phyloP scores from a whole-genome alignment of 2,797 vertebrate genomes.

The Hyperoplus lanceolatus region DNA sequence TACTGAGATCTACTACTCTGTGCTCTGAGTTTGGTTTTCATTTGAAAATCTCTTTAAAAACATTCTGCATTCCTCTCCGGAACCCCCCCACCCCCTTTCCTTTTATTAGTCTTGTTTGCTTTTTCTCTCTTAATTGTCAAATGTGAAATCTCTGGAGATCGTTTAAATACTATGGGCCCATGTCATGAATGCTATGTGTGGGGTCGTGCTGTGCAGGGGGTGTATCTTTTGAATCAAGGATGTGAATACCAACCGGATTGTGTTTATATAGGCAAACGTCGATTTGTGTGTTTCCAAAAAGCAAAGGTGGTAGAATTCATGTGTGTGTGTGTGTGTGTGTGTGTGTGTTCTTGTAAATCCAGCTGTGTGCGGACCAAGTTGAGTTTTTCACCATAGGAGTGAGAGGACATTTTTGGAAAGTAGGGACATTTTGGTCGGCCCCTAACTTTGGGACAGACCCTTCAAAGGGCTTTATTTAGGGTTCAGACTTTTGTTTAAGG shows the following conservation, averaged over 20 bases:
- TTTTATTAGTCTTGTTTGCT: not conserved
- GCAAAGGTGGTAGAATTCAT: not conserved
- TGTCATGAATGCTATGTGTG: not conserved
- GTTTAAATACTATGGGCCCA: not conserved
- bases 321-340: not conserved
- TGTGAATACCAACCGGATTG: not conserved
- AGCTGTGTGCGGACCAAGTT: no score
- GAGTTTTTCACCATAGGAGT: no score
- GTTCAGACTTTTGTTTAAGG: no score
- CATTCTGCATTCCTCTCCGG: slow-evolving; percentile 12
- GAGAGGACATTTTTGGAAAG: no score
- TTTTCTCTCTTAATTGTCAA: slow-evolving; percentile 1
- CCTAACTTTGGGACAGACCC: no score
- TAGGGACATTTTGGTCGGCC: no score
- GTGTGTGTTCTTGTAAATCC: not conserved
- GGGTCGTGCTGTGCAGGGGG: not conserved
- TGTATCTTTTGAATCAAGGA: not conserved
- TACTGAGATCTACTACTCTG: slow-evolving; percentile 27
- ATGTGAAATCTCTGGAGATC: not conserved
- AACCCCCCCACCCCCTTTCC: not conserved
- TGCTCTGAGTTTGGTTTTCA: slow-evolving; percentile 42
- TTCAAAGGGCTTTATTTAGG: no score
- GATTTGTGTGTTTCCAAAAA: no score
- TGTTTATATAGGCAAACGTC: no score
- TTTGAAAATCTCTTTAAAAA: slow-evolving; percentile 26